phyloP scores from a whole-genome alignment of 1,140 invertebrate species.

The Achatina immaculata region DNA sequence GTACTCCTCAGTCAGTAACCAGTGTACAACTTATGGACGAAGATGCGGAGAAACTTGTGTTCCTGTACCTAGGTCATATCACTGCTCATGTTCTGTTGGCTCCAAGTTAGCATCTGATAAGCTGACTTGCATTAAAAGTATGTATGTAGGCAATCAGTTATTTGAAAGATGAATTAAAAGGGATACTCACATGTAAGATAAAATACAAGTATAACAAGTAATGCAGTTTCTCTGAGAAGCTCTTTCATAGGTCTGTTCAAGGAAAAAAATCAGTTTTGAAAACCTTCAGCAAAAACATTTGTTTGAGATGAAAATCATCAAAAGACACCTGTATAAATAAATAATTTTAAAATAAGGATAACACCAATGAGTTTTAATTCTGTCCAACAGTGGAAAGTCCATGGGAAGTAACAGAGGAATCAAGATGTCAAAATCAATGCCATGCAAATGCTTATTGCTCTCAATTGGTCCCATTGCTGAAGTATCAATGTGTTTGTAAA shows the following conservation, averaged over 20 bases:
- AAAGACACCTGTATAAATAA: no score
- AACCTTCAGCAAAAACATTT: no score
- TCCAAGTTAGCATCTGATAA: constrained; percentile 47
- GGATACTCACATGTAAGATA: neutral
- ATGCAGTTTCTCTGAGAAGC: no score
- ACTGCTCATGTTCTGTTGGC: constrained; percentile 54
- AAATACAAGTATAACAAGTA: no score
- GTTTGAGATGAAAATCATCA: no score
- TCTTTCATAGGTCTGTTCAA: no score
- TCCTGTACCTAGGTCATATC: constrained; percentile 49
- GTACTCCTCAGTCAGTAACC: constrained; percentile 43
- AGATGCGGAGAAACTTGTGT: constrained; percentile 53
- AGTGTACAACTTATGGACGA: constrained; percentile 36
- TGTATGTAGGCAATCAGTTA: no score
- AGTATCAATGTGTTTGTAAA: constrained; percentile 53
- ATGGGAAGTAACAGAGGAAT: constrained; percentile 48
- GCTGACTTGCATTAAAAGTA: constrained; percentile 51
- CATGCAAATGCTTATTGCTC: constrained; percentile 45
- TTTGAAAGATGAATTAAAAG: neutral
- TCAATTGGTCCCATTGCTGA: constrained; percentile 45
- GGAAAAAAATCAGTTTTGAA: no score
- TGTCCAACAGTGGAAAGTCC: constrained; percentile 44
- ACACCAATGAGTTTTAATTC: neutral
- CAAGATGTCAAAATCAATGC: constrained; percentile 41
- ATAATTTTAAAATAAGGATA: neutral